phyloP scores from a whole-genome alignment of 2,888 invertebrate species.

The Anthophora plumipes region DNA sequence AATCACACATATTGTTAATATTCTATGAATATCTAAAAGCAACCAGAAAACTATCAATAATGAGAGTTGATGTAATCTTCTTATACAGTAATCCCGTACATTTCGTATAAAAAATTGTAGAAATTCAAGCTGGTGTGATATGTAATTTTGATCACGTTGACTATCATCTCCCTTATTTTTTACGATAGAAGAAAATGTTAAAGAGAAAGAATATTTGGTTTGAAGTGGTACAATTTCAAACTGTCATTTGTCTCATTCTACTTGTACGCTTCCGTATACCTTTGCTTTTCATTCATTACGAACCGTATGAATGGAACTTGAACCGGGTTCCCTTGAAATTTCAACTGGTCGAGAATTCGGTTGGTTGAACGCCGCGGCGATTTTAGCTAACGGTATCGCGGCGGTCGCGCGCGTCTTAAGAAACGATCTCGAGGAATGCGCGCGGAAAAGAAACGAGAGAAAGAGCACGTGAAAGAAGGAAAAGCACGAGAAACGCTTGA shows the following conservation, averaged over 20 bases:
- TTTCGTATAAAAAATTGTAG: too few relatives aligned
- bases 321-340: conserved; percentile 2
- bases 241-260: too few relatives aligned
- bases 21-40: background rate
- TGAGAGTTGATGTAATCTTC: background rate
- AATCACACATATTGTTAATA: background rate
- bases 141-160: too few relatives aligned
- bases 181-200: too few relatives aligned
- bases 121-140: too few relatives aligned
- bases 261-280: too few relatives aligned
- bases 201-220: too few relatives aligned
- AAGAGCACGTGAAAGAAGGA: conserved; percentile 51
- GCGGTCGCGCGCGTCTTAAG: conserved; percentile 15
- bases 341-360: conserved; percentile 22
- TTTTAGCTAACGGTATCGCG: conserved; percentile 66
- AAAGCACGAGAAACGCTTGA: conserved; percentile 32
- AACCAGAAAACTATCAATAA: background rate
- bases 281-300: too few relatives aligned
- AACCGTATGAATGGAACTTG: background rate
- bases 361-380: conserved; percentile 23
- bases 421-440: conserved; percentile 48
- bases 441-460: conserved; percentile 39
- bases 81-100: too few relatives aligned
- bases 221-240: too few relatives aligned
- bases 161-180: too few relatives aligned